Evolutionary conservation across 2,797 vertebrate genomes (phyloP), one percentile per base, ranked within the genome.

Genomic region (Anguilla obscura): DNA sequence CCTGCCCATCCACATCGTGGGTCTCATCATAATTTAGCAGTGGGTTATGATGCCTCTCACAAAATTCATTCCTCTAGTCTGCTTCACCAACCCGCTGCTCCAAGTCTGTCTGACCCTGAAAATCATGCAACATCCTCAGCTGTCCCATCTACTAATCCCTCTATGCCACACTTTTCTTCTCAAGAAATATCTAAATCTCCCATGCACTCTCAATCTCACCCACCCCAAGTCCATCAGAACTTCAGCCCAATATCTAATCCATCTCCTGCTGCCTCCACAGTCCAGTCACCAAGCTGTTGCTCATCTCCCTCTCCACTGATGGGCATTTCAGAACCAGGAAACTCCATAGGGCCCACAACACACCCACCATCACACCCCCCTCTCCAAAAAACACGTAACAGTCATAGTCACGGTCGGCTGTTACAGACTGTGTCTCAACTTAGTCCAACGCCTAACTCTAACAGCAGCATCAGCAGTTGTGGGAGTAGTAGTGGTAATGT

Each of bases 221-320:
- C 95, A 90, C 90, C 92, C 63, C 97, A 97, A 88, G 97, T 99
- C 85, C 98, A 99, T 93, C 98, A 99, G 94, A 99, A 99, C 94
- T 99, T 99, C 91, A 99, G 98, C 92, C 99, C 99, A 0, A 98
- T 99, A 90, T 99, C 99, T 18, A 99, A 99, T 92, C 98, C 98
- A 0, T 99, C 98, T 87, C 99, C 99, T 36, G 98, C 97, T 89
- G 97, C 98, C 66, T 99, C 99, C 86, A 98, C 98, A 88, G 97
- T 98, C 82, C 98, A 98, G 90, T 99, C 99, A 90, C 99, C 99
- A 24, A 99, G 97, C 93, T 99, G 98, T 94, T 99, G 98, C 94
- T 99, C 99, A 63, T 99, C 98, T 54, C 98, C 99, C 0, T 99
- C 99, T 87, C 99, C 99, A 3, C 96, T 99, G 76, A 98, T 98